A percentile compares a stretch with the other conserved stretches of the same genome.
Conservation (phyloP, 2,888 invertebrate species). For the Meteorus colon region DNA sequence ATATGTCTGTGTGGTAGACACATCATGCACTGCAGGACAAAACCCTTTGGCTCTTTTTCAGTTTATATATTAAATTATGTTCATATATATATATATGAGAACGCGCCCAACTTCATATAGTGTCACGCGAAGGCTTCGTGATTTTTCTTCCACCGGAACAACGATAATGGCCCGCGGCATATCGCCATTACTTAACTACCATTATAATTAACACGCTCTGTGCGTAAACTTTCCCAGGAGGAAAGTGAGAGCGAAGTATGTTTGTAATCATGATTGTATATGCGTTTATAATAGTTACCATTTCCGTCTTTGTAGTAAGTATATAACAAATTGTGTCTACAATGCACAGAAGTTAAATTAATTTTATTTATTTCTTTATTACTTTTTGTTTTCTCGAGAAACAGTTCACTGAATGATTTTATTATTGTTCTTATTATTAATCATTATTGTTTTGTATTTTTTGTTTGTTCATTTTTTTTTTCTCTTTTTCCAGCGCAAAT, state of each 20-base stretch:
- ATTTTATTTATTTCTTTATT: conserved; percentile 17
- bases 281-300: conserved; percentile 42
- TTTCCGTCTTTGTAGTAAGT: conserved; percentile 37
- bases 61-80: neutral
- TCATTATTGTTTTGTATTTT: neutral
- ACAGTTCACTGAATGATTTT: neutral
- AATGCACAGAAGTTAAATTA: conserved; percentile 15
- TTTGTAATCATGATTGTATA: conserved; percentile 41
- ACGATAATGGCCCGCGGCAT: conserved; percentile 51
- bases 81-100: neutral
- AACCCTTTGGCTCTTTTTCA: conserved; percentile 5
- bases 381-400: neutral
- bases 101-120: conserved; percentile 3
- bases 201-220: conserved; percentile 71
- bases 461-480: neutral
- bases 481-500: neutral
- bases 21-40: neutral
- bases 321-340: conserved; percentile 36
- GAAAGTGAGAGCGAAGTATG: conserved; percentile 69
- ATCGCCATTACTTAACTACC: conserved; percentile 69
- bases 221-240: conserved; percentile 71
- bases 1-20: neutral
- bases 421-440: neutral
- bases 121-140: conserved; percentile 53
- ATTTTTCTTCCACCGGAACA: conserved; percentile 55